A percentile compares a stretch with the other conserved stretches of the same genome.
phyloP scores from a whole-genome alignment of 2,113 vertebrate genomes.

The Eurystomus gularis region DNA sequence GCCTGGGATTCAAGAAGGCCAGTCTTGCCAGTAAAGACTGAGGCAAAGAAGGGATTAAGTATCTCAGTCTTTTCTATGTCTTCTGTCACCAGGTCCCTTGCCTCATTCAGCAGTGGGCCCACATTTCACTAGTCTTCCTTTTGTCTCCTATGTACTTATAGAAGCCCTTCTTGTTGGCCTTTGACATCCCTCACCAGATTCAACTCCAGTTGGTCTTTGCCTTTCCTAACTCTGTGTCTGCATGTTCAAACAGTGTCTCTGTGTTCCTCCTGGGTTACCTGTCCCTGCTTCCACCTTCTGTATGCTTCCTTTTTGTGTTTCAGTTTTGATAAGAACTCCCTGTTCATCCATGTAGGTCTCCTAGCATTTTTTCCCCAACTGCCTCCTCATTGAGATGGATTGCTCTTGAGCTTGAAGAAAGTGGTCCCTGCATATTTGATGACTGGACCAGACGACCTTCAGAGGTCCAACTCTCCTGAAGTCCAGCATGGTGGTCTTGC shows the following conservation, averaged over 20 bases:
- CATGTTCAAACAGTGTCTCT: not conserved
- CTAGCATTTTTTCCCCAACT: not conserved
- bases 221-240: not conserved
- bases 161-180: not conserved
- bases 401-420: not conserved
- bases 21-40: not conserved
- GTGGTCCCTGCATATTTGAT: not conserved
- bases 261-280: not conserved
- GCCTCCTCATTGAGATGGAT: not conserved
- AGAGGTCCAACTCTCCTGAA: not conserved
- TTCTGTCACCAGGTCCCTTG: not conserved
- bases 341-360: not conserved
- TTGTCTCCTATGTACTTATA: not conserved
- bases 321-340: not conserved
- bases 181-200: not conserved
- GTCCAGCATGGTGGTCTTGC: not conserved
- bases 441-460: not conserved
- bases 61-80: not conserved
- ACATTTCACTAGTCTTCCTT: not conserved
- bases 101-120: not conserved
- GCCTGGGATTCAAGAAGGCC: not conserved
- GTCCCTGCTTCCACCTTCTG: not conserved
- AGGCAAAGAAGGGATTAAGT: not conserved
- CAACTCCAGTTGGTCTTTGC: not conserved
- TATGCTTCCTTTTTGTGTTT: not conserved